Conservation (phyloP, 2,113 vertebrate genomes). For the Falcunculus frontatus region DNA sequence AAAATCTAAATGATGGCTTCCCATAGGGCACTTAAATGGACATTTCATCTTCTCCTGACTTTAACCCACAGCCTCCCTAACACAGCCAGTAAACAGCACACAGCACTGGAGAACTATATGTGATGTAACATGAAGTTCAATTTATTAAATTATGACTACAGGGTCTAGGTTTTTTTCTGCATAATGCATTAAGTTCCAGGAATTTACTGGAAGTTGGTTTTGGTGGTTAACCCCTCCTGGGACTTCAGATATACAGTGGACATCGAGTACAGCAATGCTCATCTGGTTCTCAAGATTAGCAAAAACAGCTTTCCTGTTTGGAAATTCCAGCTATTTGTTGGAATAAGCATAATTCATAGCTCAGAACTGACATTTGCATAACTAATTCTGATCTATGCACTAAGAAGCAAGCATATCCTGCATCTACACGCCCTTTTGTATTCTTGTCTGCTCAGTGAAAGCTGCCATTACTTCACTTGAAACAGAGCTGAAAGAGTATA, state of each 20-base stretch:
- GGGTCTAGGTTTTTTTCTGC: neutral
- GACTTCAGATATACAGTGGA: neutral
- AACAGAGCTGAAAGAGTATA: neutral
- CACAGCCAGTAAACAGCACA: neutral
- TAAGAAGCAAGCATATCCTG: neutral
- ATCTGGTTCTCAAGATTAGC: neutral
- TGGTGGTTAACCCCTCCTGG: neutral
- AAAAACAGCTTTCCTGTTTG: neutral
- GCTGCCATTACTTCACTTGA: neutral
- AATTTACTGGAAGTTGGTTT: slow-evolving; percentile 1
- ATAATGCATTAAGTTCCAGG: neutral
- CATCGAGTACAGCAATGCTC: neutral
- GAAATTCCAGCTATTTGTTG: neutral
- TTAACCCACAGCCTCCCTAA: neutral
- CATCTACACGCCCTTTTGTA: neutral
- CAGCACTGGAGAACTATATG: neutral
- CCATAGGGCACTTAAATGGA: neutral
- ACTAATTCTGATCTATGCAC: neutral
- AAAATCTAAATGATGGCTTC: slow-evolving; percentile 33
- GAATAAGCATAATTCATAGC: neutral
- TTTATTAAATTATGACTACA: neutral
- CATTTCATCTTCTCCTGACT: neutral
- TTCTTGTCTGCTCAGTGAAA: neutral
- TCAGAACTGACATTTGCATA: neutral
- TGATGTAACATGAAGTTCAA: neutral